Evolutionary conservation across 2,888 invertebrate genomes (phyloP).

Genomic region (Plutella xylostella): DNA sequence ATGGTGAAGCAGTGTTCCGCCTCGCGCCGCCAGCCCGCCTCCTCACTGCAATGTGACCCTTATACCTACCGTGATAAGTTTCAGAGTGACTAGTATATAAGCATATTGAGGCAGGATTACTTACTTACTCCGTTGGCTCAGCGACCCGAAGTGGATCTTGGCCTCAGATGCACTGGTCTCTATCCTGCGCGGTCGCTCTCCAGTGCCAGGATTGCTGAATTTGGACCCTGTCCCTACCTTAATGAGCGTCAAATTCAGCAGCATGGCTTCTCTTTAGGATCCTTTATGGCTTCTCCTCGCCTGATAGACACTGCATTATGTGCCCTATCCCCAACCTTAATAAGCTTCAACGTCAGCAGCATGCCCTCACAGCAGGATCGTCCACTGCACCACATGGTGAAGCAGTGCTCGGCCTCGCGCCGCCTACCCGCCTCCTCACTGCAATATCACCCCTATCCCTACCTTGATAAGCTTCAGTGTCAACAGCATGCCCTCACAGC

Average conservation of each 20-base stretch:
- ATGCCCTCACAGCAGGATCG: conserved; percentile 96
- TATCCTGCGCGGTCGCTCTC: too few species aligned
- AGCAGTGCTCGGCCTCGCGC: conserved; percentile 95
- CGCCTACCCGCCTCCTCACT: conserved; percentile 66
- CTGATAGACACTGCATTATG: too few species aligned
- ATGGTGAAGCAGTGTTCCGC: conserved; percentile 94
- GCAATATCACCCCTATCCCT: conserved; percentile 11
- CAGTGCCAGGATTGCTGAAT: too few species aligned
- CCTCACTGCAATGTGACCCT: too few species aligned
- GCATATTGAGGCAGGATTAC: too few species aligned
- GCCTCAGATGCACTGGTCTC: too few species aligned
- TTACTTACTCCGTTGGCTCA: too few species aligned
- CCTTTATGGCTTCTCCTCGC: too few species aligned
- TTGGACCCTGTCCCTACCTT: conserved; percentile 72
- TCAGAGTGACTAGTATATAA: too few species aligned
- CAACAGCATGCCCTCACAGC: conserved; percentile 97
- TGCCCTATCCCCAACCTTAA: conserved; percentile 75
- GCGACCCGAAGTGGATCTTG: too few species aligned
- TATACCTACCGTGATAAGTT: too few species aligned
- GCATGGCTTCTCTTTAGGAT: conserved; percentile 97
- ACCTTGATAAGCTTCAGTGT: conserved; percentile 94
- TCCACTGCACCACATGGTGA: conserved; percentile 96
- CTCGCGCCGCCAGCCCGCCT: conserved; percentile 90
- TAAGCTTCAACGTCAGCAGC: conserved; percentile 93
- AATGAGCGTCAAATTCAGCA: conserved; percentile 93